Evolutionary conservation across 2,113 vertebrate species (phyloP).

Genomic region (Nothocercus julius): DNA sequence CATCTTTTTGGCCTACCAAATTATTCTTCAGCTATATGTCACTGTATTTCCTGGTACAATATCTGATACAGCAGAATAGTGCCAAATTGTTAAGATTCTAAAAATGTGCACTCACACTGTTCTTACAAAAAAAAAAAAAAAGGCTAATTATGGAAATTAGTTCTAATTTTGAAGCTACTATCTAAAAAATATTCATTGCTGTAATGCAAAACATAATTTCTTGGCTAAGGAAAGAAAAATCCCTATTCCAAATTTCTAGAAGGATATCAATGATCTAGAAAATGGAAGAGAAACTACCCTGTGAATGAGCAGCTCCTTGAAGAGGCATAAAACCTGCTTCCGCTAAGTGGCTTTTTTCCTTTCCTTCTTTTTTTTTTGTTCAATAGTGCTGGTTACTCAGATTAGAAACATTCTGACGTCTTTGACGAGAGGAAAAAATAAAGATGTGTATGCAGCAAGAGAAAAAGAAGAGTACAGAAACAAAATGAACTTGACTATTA

Average conservation of each 20-base stretch:
- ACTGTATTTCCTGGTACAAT: background rate
- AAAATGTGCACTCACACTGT: background rate
- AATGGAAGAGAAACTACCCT: background rate
- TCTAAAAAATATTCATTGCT: background rate
- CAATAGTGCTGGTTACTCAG: background rate
- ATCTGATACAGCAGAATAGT: no score
- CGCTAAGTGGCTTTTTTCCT: background rate
- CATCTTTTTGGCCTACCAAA: background rate
- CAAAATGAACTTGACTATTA: background rate
- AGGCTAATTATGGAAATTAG: background rate
- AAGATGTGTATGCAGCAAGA: background rate
- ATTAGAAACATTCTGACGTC: background rate
- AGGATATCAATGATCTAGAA: background rate
- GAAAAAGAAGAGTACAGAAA: background rate
- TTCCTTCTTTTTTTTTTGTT: background rate
- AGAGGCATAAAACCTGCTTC: background rate
- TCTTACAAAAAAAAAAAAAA: background rate
- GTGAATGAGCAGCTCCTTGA: background rate
- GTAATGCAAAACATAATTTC: background rate
- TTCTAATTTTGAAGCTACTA: background rate
- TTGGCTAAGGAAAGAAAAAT: background rate
- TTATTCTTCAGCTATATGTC: background rate
- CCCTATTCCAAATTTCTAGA: background rate
- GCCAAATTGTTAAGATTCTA: background rate
- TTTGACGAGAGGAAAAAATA: background rate